Base-by-base conservation (phyloP, 2,797 vertebrate species). In the Eulemur mongoz region DNA sequence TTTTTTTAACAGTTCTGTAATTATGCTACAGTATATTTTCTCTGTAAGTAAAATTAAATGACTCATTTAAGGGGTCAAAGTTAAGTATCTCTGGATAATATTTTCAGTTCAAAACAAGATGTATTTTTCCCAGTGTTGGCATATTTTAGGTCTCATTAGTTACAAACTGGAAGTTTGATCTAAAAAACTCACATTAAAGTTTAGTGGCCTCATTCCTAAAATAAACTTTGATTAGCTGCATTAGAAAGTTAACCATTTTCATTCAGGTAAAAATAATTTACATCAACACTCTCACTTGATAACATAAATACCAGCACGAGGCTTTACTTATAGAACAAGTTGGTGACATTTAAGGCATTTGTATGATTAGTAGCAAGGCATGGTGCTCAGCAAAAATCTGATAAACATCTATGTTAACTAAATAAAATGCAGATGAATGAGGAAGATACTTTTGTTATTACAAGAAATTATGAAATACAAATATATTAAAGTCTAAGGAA, bases 11-110 rank as follows among this genome's bases (percentile, higher is more conserved):
- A 80, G 14, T 73, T 25, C 40, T 72, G 38, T 30, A 95, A 45
- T 78, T 50, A 86, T 38, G 13, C 7, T 67, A 73, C 9, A 57
- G 8, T 0, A 17, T 35, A 63, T 85, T 82, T 92, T 54, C 65
- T 96, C 17, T 63, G 22, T 40, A 63, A 57, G 78, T 88, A 92
- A 94, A 96, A 92, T 79, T 81, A 93, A 93, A 88, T 61, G 15
- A 40, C 35, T 93, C n/a, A 50, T 5, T 75, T 80, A 80, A 48
- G 52, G 12, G 4, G 27, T 87, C 63, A 84, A 89, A 73, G 27
- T 72, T 67, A 87, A 86, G 40, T 22, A 54, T 45, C 76, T 87
- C 20, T 54, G 54, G 40, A 78, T 0, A 93, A 54, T 17, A 94
- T 69, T 83, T 88, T 89, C 91, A 94, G 65, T 14, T 81, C 54